phyloP scores from a whole-genome alignment of 2,797 vertebrate genomes.

The Helostoma temminkii region DNA sequence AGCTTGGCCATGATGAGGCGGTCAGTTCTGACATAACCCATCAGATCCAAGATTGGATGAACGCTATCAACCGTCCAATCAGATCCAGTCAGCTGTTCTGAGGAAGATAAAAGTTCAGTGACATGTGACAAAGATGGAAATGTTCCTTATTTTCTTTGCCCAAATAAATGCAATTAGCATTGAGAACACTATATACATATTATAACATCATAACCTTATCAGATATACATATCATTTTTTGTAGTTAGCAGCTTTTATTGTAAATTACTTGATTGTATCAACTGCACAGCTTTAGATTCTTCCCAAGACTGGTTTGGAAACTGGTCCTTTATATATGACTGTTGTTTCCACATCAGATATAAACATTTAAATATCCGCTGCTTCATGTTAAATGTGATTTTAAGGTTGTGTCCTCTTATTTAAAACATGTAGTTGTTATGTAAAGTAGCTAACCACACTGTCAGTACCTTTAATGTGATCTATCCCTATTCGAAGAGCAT shows the following conservation, averaged over 20 bases:
- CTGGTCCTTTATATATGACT: too few relatives aligned
- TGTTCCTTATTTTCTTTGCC: background rate
- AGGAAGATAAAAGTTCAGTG: constrained; percentile 14
- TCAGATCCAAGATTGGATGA: constrained; percentile 89
- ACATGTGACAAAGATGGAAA: background rate
- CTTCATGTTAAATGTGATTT: background rate
- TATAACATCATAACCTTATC: too few relatives aligned
- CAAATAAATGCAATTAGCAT: background rate
- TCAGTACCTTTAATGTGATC: constrained; percentile 90
- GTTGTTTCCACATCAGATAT: background rate
- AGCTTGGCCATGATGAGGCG: constrained; percentile 87
- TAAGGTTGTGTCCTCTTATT: background rate
- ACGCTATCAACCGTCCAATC: constrained; percentile 91
- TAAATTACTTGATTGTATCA: too few relatives aligned
- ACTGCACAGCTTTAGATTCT: too few relatives aligned
- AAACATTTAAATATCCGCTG: constrained; percentile 5
- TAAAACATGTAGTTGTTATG: background rate
- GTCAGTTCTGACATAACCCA: constrained; percentile 94
- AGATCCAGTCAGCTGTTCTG: constrained; percentile 88
- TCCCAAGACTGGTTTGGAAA: too few relatives aligned
- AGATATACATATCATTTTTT: too few relatives aligned
- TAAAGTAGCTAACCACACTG: background rate
- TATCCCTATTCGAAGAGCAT: constrained; percentile 89
- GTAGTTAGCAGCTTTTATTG: background rate
- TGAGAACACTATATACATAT: too few relatives aligned